Conservation (phyloP, 1,140 invertebrate species). For the Paraescarpia echinospica region DNA sequence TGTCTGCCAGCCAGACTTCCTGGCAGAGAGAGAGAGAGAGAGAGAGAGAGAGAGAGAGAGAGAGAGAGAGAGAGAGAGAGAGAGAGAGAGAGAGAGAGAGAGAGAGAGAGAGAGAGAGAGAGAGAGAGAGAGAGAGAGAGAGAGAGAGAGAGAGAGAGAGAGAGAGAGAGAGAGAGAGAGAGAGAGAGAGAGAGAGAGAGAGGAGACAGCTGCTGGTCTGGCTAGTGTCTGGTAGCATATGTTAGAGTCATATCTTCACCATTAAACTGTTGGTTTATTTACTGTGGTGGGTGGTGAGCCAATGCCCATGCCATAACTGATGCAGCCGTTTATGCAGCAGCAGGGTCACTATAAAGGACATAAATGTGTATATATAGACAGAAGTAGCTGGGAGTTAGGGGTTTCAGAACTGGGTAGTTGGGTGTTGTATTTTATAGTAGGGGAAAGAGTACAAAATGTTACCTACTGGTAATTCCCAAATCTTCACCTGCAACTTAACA, state of each 20-base stretch:
- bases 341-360: not conserved
- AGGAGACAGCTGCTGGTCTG: not conserved
- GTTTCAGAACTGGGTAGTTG: not conserved
- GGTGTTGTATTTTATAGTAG: not conserved
- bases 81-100: too few species aligned
- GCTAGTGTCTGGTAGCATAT: not conserved
- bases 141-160: too few species aligned
- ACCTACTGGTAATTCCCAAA: too few species aligned
- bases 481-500: not conserved
- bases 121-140: too few species aligned
- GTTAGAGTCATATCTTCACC: not conserved
- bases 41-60: too few species aligned
- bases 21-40: not conserved
- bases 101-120: too few species aligned
- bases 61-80: too few species aligned
- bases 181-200: too few species aligned
- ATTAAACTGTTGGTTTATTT: not conserved
- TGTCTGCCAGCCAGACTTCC: not conserved
- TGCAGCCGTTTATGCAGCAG: not conserved
- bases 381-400: not conserved
- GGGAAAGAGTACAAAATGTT: not conserved
- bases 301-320: not conserved
- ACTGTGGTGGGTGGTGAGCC: not conserved
- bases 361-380: not conserved
- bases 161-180: too few species aligned